Base-by-base conservation (phyloP, 1,140 invertebrate genomes). In the Hylyphantes graminicola region DNA sequence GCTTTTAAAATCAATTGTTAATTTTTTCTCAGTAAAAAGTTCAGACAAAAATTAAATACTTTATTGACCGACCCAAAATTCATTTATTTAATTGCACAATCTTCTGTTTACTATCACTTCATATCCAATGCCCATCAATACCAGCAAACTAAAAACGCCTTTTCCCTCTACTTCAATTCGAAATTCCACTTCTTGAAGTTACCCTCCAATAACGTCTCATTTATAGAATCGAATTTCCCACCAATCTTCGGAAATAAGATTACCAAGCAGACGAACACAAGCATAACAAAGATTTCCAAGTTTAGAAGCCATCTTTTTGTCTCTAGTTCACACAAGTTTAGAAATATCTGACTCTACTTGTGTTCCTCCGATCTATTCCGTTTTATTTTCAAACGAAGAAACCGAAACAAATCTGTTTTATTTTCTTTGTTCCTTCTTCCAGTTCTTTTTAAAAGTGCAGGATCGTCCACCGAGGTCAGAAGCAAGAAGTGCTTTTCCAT, bases 401-500 rank as follows among this genome's bases (percentile, higher is more conserved):
- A 9, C 15, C 2, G 8, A 53, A 70, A 70, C 51, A 70, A 70
- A 70, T 53, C n/a, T 17, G 50, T 70, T 70, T 70, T 35, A 35
- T 35, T 35, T 35, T 35, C 35, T 35, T 35, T 35, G 35, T 35
- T 35, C 35, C 35, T n/a, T 35, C 35, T 35, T 35, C 5, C 2
- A 35, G 35, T 35, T 35, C 35, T n/a, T 54, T 70, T 51, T 19
- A 70, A 70, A 70, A 70, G n/a, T 59, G 3, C 12, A 59, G 68
- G 13, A 15, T 55, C 53, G 17, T 74, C 54, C 72, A 74, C 55
- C 55, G 35, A 35, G 11, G 72, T 57, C 54, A 35, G 54, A 74
- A 74, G 53, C 12, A 61, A 61, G 72, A 74, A 74, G 72, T 57
- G 72, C 72, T 74, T 74, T 74, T 74, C 53, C 72, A 51, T 74